These are phyloP conservation scores for Bombus confusus DNA, from an alignment of 1,140 invertebrate genomes.

Conservation along the genomic window DNA sequence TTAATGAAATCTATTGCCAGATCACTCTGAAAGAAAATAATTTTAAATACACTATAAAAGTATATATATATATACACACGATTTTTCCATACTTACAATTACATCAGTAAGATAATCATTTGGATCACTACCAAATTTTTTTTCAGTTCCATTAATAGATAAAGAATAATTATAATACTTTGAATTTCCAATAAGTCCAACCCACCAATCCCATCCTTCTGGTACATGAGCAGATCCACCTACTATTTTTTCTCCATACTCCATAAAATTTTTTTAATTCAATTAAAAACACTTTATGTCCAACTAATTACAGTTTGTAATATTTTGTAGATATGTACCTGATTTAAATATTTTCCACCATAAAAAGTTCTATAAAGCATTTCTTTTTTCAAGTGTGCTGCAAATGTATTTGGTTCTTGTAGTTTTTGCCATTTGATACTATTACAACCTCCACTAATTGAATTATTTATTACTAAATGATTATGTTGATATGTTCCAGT, in stretches of 20 bases:
- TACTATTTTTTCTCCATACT: conserved; percentile 85
- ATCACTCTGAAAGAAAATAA: conserved; percentile 78
- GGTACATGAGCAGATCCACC: conserved; percentile 88
- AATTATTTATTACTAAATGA: conserved; percentile 90
- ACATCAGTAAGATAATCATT: conserved; percentile 93
- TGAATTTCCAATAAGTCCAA: conserved; percentile 92
- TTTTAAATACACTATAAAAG: neutral
- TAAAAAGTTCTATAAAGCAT: conserved; percentile 91
- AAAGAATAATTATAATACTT: conserved; percentile 94
- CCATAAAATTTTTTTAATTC: conserved; percentile 24
- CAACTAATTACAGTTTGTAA: neutral
- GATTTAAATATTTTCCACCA: conserved; percentile 93
- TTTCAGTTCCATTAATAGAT: conserved; percentile 89
- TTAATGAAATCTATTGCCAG: conserved; percentile 85
- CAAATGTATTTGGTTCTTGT: conserved; percentile 87
- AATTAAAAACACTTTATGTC: conserved; percentile 8
- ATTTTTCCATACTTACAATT: conserved; percentile 85
- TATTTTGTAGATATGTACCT: conserved; percentile 82
- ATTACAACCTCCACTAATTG: conserved; percentile 89
- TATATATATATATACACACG: neutral
- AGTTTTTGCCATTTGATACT: conserved; percentile 86
- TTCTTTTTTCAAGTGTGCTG: conserved; percentile 84
- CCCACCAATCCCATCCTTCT: conserved; percentile 91
- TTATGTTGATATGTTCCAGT: conserved; percentile 94
- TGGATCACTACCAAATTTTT: conserved; percentile 82